Conservation (phyloP, 2,888 invertebrate genomes). For the Galeruca laticollis region DNA sequence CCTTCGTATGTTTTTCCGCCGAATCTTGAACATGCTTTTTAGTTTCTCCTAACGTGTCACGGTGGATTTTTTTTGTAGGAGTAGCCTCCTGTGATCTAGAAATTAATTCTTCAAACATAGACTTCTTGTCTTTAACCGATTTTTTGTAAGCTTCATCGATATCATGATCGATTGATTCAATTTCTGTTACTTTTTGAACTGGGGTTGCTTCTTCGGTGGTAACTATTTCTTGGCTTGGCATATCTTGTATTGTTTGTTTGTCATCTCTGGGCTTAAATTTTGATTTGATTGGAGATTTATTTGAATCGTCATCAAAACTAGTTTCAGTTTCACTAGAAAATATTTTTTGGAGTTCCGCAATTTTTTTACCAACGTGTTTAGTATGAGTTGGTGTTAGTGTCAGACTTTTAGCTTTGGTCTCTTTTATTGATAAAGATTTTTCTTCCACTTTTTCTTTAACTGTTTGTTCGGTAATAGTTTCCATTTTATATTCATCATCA, state of each 20-base stretch:
- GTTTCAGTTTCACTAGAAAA: slow-evolving; percentile 61
- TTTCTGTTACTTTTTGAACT: slow-evolving; percentile 28
- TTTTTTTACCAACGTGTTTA: slow-evolving; percentile 66
- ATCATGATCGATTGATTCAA: slow-evolving; percentile 27
- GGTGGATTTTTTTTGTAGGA: slow-evolving; percentile 55
- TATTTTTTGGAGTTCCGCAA: slow-evolving; percentile 67
- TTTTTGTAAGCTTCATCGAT: slow-evolving; percentile 42
- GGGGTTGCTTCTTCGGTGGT: slow-evolving; percentile 9
- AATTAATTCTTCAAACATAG: slow-evolving; percentile 63
- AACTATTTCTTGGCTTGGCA: slow-evolving; percentile 8
- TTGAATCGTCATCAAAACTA: slow-evolving; percentile 44
- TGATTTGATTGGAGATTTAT: slow-evolving; percentile 42
- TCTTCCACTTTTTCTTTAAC: slow-evolving; percentile 49
- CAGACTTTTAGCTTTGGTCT: slow-evolving; percentile 47
- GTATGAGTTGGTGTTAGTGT: slow-evolving; percentile 57
- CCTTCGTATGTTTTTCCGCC: slow-evolving; percentile 48
- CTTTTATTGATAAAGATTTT: slow-evolving; percentile 39
- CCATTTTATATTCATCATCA: slow-evolving; percentile 60
- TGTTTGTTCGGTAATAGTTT: slow-evolving; percentile 49
- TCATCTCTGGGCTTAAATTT: slow-evolving; percentile 47
- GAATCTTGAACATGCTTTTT: slow-evolving; percentile 41
- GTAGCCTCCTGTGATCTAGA: slow-evolving; percentile 61
- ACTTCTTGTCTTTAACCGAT: slow-evolving; percentile 62
- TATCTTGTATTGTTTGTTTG: slow-evolving; percentile 25
- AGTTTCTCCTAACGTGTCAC: slow-evolving; percentile 34